Evolutionary conservation across 2,113 vertebrate species (phyloP), one percentile per base, ranked within the genome.

Genomic region (Progne subis): DNA sequence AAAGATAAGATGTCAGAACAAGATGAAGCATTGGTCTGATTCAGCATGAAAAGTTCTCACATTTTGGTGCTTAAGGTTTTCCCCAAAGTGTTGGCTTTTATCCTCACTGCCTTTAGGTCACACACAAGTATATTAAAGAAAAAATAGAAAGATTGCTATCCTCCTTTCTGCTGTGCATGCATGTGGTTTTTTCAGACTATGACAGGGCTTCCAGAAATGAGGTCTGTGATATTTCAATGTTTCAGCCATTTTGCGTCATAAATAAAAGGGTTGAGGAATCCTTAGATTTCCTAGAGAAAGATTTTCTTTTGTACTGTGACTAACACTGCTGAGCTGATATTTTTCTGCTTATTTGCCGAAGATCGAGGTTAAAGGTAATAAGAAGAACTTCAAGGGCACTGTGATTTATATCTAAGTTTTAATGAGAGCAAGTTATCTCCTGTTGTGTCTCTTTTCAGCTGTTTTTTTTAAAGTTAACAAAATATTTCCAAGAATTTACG

Each of bases 21-120:
- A 81, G 79, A 88, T 55, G 75, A 92, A 90, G 43, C 32, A 41
- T 18, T 17, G 16, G 43, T 81, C 78, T 96, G 94, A 96, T 75
- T 80, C 90, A 92, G 82, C 88, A 77, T 49, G 64, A 63, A 85
- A 70, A 88, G 44, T 67, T 83, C 71, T 56, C 43, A 70, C 43
- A 39, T 60, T 56, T 29, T 74, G 14, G 53, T 90, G 67, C 77
- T 92, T 93, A 49, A 91, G 64, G 17, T 92, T 92, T 92, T 89
- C 74, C 94, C 95, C 82, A 64, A 79, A 81, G 92, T 21, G 12
- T 53, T 95, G 90, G 87, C 82, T 97, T 97, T 90, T 89, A 92
- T 81, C 80, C 65, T 95, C 85, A 72, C 57, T 82, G 85, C 84
- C 64, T 23, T 18, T 57, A 86, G 79, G 83, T 95, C 86, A 84